A percentile compares a stretch with the other conserved stretches of the same genome.
These are phyloP conservation scores for Diorhabda elongata DNA, from an alignment of 1,140 invertebrate species.

Conservation along the genomic window DNA sequence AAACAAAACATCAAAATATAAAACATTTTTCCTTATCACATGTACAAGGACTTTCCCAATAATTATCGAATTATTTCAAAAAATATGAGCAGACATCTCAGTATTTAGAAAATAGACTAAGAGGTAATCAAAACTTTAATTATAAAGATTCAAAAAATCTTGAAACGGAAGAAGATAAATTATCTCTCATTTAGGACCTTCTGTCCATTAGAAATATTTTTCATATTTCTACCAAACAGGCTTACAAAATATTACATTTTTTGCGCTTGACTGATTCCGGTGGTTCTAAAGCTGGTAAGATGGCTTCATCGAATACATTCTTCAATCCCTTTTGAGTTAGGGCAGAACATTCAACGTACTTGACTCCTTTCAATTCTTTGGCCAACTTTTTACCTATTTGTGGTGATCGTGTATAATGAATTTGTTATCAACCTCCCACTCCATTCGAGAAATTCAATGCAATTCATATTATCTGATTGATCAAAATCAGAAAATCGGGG, in stretches of 20 bases:
- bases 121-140: too few relatives aligned
- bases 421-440: background rate
- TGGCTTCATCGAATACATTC: conserved; percentile 99
- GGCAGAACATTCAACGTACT: conserved; percentile 99
- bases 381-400: conserved; percentile 86
- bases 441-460: too few relatives aligned
- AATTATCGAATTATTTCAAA: too few relatives aligned
- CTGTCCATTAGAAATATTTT: conserved; percentile 10
- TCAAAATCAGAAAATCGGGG: too few relatives aligned
- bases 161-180: background rate
- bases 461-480: background rate
- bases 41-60: too few relatives aligned
- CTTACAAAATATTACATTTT: conserved; percentile 85
- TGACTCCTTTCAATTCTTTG: conserved; percentile 97
- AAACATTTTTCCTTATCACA: too few relatives aligned
- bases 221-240: background rate
- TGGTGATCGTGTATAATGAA: background rate
- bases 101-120: too few relatives aligned
- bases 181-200: background rate
- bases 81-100: too few relatives aligned
- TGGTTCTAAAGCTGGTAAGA: conserved; percentile 94
- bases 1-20: too few relatives aligned
- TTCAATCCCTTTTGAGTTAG: conserved; percentile 99
- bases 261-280: conserved; percentile 89
- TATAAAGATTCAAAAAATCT: too few relatives aligned